Conservation (phyloP, 1,140 invertebrate species). For the Drosophila teissieri region DNA sequence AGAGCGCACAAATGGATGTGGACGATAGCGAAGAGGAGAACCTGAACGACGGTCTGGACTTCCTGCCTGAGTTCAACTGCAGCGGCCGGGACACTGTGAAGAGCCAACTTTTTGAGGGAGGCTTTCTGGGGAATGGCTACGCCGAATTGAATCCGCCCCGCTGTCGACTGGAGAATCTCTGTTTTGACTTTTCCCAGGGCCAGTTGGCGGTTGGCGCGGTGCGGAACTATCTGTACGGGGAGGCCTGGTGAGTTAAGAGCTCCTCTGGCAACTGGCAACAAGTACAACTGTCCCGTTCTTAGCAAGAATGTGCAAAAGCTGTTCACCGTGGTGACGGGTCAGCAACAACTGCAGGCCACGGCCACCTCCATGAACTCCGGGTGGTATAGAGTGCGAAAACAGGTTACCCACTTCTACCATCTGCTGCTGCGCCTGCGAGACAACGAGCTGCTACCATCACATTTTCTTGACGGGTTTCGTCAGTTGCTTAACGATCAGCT, state of each 20-base stretch:
- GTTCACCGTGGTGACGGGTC: slow-evolving; percentile 37
- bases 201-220: slow-evolving; percentile 46
- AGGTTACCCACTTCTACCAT: slow-evolving; percentile 74
- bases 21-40: slow-evolving; percentile 15
- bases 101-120: slow-evolving; percentile 36
- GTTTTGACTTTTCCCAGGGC: slow-evolving; percentile 54
- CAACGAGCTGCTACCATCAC: not conserved
- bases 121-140: slow-evolving; percentile 66
- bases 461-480: slow-evolving; percentile 10
- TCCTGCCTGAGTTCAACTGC: slow-evolving; percentile 72
- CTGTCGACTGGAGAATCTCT: slow-evolving; percentile 35
- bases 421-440: slow-evolving; percentile 48
- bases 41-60: slow-evolving; percentile 18
- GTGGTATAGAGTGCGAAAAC: slow-evolving; percentile 53
- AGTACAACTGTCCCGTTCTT: not conserved
- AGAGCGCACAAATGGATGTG: not conserved
- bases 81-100: slow-evolving; percentile 60
- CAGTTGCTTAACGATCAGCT: slow-evolving; percentile 55
- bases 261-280: not conserved
- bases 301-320: slow-evolving; percentile 77
- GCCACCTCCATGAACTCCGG: not conserved
- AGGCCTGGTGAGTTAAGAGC: slow-evolving; percentile 56
- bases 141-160: slow-evolving; percentile 32
- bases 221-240: slow-evolving; percentile 48
- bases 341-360: slow-evolving; percentile 49